Percentiles rank a stretch among this genome's conserved stretches.
Conservation (phyloP, 2,113 vertebrate species). For the Brachionichthys hirsutus region DNA sequence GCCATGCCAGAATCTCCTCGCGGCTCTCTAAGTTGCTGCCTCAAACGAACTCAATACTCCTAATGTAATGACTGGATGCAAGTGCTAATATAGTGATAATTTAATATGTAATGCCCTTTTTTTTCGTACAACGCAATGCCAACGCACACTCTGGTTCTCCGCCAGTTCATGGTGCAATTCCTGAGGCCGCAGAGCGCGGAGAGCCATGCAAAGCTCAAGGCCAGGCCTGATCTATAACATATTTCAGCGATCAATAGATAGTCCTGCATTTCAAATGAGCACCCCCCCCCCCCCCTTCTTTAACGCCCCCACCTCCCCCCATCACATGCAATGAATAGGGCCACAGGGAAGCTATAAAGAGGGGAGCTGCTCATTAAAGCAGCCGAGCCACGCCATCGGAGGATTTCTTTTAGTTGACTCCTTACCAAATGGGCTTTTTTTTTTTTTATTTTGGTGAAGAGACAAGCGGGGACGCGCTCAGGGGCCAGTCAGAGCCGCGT, state of each 20-base stretch:
- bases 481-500: constrained; percentile 44
- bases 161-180: constrained; percentile 35
- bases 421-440: constrained; percentile 64
- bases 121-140: constrained; percentile 74
- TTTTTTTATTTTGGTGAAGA: no score
- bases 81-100: constrained; percentile 84
- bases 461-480: constrained; percentile 44
- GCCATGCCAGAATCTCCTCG: constrained; percentile 75
- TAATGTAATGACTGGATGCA: constrained; percentile 84
- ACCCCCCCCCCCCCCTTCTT: no score
- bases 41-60: constrained; percentile 76
- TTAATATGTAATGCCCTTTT: constrained; percentile 82
- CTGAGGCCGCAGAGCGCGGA: constrained; percentile 9
- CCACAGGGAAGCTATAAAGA: constrained; percentile 48
- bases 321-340: constrained; percentile 49
- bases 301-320: constrained; percentile 8
- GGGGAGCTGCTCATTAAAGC: constrained; percentile 62
- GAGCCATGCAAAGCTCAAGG: constrained; percentile 42
- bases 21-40: constrained; percentile 75
- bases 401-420: constrained; percentile 63
- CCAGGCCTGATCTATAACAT: constrained; percentile 45
- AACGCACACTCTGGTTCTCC: constrained; percentile 65
- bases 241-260: constrained; percentile 71
- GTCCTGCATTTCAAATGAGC: constrained; percentile 59
- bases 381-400: constrained; percentile 29